Evolutionary conservation across 2,888 invertebrate genomes (phyloP).

Genomic region (Hanleya hanleyi): DNA sequence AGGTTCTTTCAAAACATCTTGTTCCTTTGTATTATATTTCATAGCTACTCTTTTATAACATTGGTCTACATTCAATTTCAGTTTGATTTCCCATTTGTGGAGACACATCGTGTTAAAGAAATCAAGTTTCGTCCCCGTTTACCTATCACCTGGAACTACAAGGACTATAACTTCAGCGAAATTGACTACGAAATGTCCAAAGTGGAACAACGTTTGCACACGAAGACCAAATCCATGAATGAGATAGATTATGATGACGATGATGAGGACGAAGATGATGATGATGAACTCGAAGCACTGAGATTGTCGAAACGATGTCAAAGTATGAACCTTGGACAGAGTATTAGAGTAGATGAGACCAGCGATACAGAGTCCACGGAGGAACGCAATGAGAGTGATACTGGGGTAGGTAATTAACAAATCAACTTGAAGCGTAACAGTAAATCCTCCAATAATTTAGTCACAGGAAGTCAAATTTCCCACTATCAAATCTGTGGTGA

Average conservation of each 20-base stretch:
- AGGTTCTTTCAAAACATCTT: too few relatives aligned
- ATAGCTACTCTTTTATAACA: too few relatives aligned
- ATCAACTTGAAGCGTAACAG: too few relatives aligned
- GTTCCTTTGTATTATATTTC: too few relatives aligned
- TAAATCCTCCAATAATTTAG: too few relatives aligned
- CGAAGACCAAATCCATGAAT: neutral
- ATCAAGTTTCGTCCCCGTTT: conserved; percentile 61
- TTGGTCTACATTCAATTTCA: too few relatives aligned
- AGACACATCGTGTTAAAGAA: conserved; percentile 58
- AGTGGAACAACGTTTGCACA: neutral
- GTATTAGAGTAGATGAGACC: neutral
- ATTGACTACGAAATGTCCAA: conserved; percentile 63
- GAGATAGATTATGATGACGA: neutral
- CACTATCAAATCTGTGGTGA: too few relatives aligned
- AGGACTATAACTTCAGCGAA: conserved; percentile 60
- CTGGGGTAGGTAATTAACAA: neutral
- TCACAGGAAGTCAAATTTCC: too few relatives aligned
- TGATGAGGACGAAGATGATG: conserved; percentile 11
- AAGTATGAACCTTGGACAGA: too few relatives aligned
- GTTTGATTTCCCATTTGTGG: conserved; percentile 70
- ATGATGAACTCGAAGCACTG: neutral
- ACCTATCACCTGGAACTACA: conserved; percentile 64
- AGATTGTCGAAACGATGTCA: too few relatives aligned
- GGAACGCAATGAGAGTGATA: neutral
- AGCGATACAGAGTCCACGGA: conserved; percentile 1